These are phyloP conservation scores for Empis stercorea DNA, from an alignment of 2,888 invertebrate species.

Conservation along the genomic window DNA sequence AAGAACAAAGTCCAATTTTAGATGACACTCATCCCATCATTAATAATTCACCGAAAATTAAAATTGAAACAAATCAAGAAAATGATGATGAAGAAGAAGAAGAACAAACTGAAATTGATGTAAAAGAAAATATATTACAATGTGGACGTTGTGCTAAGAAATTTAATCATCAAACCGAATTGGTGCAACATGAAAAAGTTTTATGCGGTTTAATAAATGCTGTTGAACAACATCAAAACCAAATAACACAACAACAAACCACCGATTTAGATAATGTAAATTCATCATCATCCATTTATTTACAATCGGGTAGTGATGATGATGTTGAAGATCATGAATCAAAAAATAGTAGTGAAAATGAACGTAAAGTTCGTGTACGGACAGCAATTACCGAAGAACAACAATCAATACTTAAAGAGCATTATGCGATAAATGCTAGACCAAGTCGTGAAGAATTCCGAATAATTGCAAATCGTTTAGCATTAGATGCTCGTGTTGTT, in stretches of 20 bases:
- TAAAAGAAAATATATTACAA: constrained; percentile 24
- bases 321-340: constrained; percentile 41
- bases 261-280: constrained; percentile 12
- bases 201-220: constrained; percentile 39
- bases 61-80: constrained; percentile 14
- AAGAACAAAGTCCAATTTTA: constrained; percentile 41
- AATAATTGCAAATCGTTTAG: constrained; percentile 67
- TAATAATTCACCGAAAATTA: constrained; percentile 10
- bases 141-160: constrained; percentile 47
- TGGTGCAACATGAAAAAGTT: constrained; percentile 61
- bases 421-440: constrained; percentile 80
- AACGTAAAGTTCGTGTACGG: constrained; percentile 76
- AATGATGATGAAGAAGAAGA: constrained; percentile 16
- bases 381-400: constrained; percentile 93
- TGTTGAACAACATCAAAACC: constrained; percentile 56
- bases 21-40: constrained; percentile 34
- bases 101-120: constrained; percentile 20
- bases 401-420: constrained; percentile 72
- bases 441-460: constrained; percentile 90
- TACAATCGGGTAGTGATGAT: constrained; percentile 46
- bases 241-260: constrained; percentile 43
- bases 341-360: constrained; percentile 39
- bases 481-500: constrained; percentile 65
- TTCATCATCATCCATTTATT: constrained; percentile 15
- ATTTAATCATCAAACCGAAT: constrained; percentile 45